phyloP scores from a whole-genome alignment of 2,797 vertebrate species.

The Menidia menidia region DNA sequence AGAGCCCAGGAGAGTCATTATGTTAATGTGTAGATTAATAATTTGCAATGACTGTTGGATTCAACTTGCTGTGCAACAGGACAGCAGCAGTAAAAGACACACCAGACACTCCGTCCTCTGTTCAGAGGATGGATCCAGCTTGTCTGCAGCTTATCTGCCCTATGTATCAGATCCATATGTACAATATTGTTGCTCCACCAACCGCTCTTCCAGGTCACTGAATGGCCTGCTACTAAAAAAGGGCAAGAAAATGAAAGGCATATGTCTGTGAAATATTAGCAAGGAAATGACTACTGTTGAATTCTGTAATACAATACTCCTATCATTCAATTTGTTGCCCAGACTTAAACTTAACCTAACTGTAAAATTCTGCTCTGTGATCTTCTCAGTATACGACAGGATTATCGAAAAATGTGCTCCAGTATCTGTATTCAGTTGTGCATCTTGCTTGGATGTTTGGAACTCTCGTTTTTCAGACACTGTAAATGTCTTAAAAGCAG shows the following conservation, averaged over 20 bases:
- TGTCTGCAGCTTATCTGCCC: conserved; percentile 82
- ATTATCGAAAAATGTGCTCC: conserved; percentile 42
- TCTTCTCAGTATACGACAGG: conserved; percentile 28
- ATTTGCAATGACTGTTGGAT: conserved; percentile 42
- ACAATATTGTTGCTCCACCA: conserved; percentile 35
- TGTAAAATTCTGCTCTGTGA: conserved; percentile 27
- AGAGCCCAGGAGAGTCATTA: conserved; percentile 24
- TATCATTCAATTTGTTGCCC: background rate
- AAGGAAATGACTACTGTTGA: background rate
- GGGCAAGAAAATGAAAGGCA: conserved; percentile 20
- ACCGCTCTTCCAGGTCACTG: conserved; percentile 45
- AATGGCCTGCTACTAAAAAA: conserved; percentile 32
- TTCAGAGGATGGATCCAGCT: conserved; percentile 82
- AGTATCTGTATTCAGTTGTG: background rate
- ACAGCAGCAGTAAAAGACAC: conserved; percentile 72
- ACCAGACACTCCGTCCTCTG: conserved; percentile 77
- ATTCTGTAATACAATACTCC: background rate
- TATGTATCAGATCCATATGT: conserved; percentile 87
- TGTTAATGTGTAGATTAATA: conserved; percentile 44
- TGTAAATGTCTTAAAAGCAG: background rate
- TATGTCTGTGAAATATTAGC: conserved; percentile 10
- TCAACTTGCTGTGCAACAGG: conserved; percentile 35
- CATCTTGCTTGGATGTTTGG: conserved; percentile 28
- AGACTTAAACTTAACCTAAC: background rate
- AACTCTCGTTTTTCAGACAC: background rate